Evolutionary conservation across 1,140 invertebrate species (phyloP).

Genomic region (Stratiolaelaps scimitus): DNA sequence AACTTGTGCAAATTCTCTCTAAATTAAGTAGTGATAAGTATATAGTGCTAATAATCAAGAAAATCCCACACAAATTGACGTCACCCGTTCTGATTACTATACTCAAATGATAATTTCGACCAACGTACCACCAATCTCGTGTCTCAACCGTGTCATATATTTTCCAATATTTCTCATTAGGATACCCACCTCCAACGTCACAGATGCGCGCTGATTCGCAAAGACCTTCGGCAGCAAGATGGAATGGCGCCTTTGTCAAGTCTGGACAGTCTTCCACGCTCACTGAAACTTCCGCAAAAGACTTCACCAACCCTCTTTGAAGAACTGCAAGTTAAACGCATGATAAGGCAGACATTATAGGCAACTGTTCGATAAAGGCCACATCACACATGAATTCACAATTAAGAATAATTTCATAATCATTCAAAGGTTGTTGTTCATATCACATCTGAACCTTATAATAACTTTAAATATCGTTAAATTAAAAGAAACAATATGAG

Average conservation of each 20-base stretch:
- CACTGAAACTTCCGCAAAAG: constrained; percentile 58
- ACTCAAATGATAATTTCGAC: background rate
- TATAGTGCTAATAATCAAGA: too few relatives aligned
- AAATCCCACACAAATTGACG: background rate
- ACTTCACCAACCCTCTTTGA: constrained; percentile 51
- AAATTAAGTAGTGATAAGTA: too few relatives aligned
- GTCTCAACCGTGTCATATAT: background rate
- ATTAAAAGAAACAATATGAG: too few relatives aligned
- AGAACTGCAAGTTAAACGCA: constrained; percentile 49
- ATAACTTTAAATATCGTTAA: too few relatives aligned
- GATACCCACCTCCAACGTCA: background rate
- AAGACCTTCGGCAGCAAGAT: constrained; percentile 59
- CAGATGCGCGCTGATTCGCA: constrained; percentile 3
- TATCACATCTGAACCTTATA: too few relatives aligned
- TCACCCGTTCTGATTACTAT: background rate
- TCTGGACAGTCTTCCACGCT: constrained; percentile 69
- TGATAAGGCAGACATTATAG: background rate
- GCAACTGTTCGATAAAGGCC: background rate
- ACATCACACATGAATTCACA: too few relatives aligned
- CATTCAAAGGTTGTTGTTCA: too few relatives aligned
- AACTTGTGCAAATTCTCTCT: too few relatives aligned
- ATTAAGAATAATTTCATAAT: too few relatives aligned
- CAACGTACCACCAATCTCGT: background rate
- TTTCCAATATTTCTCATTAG: too few relatives aligned
- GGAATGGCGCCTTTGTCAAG: constrained; percentile 59